phyloP scores from a whole-genome alignment of 2,797 vertebrate species.

The Spheniscus humboldti region DNA sequence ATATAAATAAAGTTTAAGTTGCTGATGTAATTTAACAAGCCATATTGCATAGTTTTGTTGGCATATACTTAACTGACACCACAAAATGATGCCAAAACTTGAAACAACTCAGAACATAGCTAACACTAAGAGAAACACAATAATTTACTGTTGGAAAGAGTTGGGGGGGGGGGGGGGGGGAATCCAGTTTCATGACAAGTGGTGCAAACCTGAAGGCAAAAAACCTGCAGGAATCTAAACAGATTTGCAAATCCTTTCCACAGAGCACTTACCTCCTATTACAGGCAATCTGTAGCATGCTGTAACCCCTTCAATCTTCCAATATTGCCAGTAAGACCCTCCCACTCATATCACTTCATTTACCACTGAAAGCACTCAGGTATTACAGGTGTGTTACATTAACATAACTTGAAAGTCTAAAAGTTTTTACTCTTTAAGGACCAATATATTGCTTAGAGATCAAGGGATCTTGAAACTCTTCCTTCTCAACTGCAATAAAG shows the following conservation, averaged over 20 bases:
- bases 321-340: neutral
- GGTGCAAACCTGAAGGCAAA: neutral
- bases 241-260: neutral
- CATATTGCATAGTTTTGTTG: neutral
- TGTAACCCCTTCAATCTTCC: neutral
- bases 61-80: neutral
- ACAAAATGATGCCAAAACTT: neutral
- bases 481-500: neutral
- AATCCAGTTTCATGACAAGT: neutral
- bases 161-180: neutral
- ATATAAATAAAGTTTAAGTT: neutral
- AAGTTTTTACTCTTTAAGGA: neutral
- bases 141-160: neutral
- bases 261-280: neutral
- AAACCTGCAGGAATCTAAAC: neutral
- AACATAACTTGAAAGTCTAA: neutral
- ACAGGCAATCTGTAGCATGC: neutral
- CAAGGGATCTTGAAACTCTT: neutral
- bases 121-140: neutral
- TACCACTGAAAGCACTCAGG: neutral
- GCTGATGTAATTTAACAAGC: neutral
- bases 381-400: neutral
- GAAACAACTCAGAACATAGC: neutral
- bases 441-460: neutral
- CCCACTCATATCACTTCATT: neutral